Evolutionary conservation across 2,113 vertebrate genomes (phyloP).

Genomic region (Cinclus mexicanus): DNA sequence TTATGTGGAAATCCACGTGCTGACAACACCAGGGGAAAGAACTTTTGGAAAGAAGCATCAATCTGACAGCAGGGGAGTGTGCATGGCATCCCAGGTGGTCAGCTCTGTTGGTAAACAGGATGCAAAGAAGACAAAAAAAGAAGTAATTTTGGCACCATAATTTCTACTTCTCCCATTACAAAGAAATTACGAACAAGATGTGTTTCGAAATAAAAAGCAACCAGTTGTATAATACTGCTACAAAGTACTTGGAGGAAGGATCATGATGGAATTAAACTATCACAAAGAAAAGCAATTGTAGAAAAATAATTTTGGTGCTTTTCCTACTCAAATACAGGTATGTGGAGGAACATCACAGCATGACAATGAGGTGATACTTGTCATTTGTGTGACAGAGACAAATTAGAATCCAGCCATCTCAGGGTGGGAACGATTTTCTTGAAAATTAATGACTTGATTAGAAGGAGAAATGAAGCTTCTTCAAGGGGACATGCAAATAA

Average conservation of each 20-base stretch:
- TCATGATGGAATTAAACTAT: not conserved
- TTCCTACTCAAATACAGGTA: not conserved
- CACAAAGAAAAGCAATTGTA: not conserved
- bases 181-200: not conserved
- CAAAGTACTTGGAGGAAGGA: not conserved
- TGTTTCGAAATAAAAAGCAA: not conserved
- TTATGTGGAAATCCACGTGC: not conserved
- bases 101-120: not conserved
- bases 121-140: not conserved
- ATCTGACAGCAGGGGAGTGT: not conserved
- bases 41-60: not conserved
- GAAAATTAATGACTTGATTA: conserved; percentile 70
- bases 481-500: conserved; percentile 66
- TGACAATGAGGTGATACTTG: conserved; percentile 49
- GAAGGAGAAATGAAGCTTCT: conserved; percentile 62
- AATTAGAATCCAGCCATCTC: conserved; percentile 53
- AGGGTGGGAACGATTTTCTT: conserved; percentile 35
- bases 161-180: not conserved
- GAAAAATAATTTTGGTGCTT: conserved; percentile 26
- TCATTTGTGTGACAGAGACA: conserved; percentile 53
- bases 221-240: not conserved
- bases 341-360: not conserved
- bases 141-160: not conserved
- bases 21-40: not conserved
- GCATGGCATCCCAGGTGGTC: not conserved